A percentile compares a stretch with the other conserved stretches of the same genome.
Conservation (phyloP, 92 coral and sea anemone species). For the Heliopora coerulea region DNA sequence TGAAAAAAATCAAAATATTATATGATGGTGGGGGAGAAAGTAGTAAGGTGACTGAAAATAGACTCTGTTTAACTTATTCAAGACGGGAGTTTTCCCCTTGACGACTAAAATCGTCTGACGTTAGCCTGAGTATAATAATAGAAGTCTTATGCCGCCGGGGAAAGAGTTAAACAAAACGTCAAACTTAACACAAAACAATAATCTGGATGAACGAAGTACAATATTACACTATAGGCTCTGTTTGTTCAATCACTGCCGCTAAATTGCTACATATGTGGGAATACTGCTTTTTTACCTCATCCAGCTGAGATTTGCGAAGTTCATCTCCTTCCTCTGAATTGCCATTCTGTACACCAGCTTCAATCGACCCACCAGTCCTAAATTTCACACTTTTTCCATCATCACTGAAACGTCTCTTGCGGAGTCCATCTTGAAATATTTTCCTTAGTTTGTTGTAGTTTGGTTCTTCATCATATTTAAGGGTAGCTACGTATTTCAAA, state of each 20-base stretch:
- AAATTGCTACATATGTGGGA: too few species aligned
- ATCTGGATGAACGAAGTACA: too few species aligned
- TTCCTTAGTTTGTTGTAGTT: conserved; percentile 70
- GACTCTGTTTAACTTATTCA: too few species aligned
- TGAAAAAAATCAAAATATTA: background rate
- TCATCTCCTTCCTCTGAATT: conserved; percentile 13
- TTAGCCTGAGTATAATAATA: too few species aligned
- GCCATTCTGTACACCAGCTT: conserved; percentile 25
- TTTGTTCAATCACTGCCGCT: too few species aligned
- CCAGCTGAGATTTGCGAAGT: background rate
- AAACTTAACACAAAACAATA: too few species aligned
- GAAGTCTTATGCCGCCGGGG: too few species aligned
- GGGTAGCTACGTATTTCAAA: conserved; percentile 61
- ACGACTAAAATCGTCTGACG: too few species aligned
- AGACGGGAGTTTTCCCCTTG: too few species aligned
- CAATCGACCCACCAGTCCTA: conserved; percentile 2
- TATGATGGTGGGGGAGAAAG: background rate
- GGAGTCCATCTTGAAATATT: conserved; percentile 77
- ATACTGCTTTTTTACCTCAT: conserved; percentile 18
- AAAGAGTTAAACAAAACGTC: too few species aligned
- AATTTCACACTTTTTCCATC: conserved; percentile 81
- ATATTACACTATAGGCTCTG: too few species aligned
- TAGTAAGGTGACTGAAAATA: too few species aligned
- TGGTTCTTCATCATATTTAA: conserved; percentile 74
- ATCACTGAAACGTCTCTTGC: conserved; percentile 68